Percentiles rank a stretch among this genome's conserved stretches.
Conservation (phyloP, 2,113 vertebrate genomes). For the Dasypus novemcinctus region DNA sequence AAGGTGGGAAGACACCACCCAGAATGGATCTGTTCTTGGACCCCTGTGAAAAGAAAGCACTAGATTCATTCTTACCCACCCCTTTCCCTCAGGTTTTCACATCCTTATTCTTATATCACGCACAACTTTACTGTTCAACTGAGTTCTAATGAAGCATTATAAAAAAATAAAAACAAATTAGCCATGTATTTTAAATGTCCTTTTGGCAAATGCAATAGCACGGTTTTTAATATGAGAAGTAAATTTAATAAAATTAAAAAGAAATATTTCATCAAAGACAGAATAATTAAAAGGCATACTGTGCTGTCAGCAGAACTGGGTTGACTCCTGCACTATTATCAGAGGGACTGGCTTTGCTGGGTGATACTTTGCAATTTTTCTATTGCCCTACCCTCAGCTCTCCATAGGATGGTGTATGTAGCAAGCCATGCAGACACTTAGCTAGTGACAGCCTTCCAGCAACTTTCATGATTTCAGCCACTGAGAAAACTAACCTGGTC, state of each 20-base stretch:
- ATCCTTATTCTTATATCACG: constrained; percentile 16
- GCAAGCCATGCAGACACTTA: too few relatives aligned
- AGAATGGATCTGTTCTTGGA: background rate
- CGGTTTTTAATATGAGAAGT: constrained; percentile 77
- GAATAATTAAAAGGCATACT: constrained; percentile 81
- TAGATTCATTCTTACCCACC: background rate
- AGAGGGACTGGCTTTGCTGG: background rate
- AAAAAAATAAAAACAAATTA: constrained; percentile 76
- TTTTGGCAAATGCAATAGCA: constrained; percentile 75
- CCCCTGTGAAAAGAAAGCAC: background rate
- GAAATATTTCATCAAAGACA: constrained; percentile 74
- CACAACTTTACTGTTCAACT: constrained; percentile 61
- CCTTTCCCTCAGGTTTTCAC: background rate
- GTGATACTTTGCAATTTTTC: fast-evolving
- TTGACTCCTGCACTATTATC: background rate
- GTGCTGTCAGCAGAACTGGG: constrained; percentile 72
- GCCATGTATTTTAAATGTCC: constrained; percentile 75
- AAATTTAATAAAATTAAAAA: constrained; percentile 79
- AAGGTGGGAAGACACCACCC: background rate
- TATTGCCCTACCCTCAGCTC: fast-evolving
- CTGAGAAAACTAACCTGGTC: background rate
- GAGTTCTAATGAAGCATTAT: constrained; percentile 79
- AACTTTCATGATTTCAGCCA: background rate
- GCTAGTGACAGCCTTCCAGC: background rate
- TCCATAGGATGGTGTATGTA: fast-evolving